Evolutionary conservation across 2,113 vertebrate genomes (phyloP).

Genomic region (Panurus biarmicus): DNA sequence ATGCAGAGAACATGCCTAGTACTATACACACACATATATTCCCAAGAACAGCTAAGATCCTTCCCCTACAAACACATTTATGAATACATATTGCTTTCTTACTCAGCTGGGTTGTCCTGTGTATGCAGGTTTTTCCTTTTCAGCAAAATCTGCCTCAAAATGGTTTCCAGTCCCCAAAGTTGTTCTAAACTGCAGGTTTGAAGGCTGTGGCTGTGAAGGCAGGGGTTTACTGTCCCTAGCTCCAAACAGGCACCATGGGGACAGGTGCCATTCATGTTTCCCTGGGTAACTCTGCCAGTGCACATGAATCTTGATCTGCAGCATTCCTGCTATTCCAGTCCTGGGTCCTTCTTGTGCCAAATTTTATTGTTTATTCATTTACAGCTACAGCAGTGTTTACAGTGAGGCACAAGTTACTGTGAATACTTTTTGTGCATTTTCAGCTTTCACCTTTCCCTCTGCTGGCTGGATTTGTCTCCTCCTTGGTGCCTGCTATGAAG

Average conservation of each 20-base stretch:
- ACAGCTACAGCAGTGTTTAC: not conserved
- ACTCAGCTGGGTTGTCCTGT: not conserved
- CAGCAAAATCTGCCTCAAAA: not conserved
- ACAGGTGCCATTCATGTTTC: not conserved
- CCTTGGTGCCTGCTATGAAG: not conserved
- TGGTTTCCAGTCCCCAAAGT: not conserved
- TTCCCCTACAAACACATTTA: not conserved
- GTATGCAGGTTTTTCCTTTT: not conserved
- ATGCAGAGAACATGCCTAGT: not conserved
- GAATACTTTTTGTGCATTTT: not conserved
- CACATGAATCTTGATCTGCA: not conserved
- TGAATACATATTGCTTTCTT: not conserved
- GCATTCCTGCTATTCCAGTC: constrained; percentile 25
- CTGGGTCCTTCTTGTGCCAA: not conserved
- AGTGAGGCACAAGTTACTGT: not conserved
- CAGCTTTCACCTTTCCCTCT: not conserved
- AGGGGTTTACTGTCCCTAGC: not conserved
- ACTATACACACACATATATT: not conserved
- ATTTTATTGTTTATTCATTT: not conserved
- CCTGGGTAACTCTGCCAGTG: not conserved
- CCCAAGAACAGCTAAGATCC: not conserved
- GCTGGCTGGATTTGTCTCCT: not conserved
- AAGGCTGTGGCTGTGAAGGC: not conserved
- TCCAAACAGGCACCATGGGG: not conserved
- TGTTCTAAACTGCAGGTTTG: not conserved